Evolutionary conservation across 2,888 invertebrate genomes (phyloP), one percentile per base, ranked within the genome.

Genomic region (Gnatocerus cornutus): DNA sequence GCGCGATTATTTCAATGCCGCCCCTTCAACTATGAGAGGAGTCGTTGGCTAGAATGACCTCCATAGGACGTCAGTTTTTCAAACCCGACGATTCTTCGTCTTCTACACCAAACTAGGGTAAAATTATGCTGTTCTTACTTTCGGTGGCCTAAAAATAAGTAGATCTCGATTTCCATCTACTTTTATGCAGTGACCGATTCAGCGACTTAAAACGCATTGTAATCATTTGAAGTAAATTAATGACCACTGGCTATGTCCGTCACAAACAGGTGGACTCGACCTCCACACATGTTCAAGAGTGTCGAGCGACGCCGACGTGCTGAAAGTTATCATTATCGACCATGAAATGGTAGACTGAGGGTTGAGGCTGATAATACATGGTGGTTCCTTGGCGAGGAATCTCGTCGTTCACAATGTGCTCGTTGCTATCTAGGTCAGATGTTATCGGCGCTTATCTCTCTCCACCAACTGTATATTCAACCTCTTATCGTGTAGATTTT

Each of bases 381-480:
- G 9, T 10, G 41, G 37, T 14, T 37, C 12, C 14, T 55, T 53
- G 13, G 37, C 12, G 33, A 62, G 33, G 41, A 30, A 39, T 41
- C 50, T 13, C 39, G 50, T 16, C 14, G 12, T 63, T 39, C 52
- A 52, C 63, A 41, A n/a, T 12, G 27, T 13, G 16, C 27, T 52
- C 39, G 6, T 12, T 12, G 21, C 52, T 33, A 58, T 69, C 69
- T 69, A 29, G 65, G 69, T 65, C 65, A 69, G 65, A 69, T 69
- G 59, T 69, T 69, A 69, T 69, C 69, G 45, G 16, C 14, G 14
- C 41, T 69, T 69, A 69, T 69, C 69, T 69, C 59, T 55, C 46
- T 58, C 50, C 21, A 30, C 16, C 41, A 16, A 30, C 8, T 43
- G 63, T 58, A 58, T 56, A 9, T 48, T 45, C 27, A 29, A 16